Evolutionary conservation across 2,113 vertebrate genomes (phyloP), one percentile per base, ranked within the genome.

Genomic region (Paraplagusia blochii): DNA sequence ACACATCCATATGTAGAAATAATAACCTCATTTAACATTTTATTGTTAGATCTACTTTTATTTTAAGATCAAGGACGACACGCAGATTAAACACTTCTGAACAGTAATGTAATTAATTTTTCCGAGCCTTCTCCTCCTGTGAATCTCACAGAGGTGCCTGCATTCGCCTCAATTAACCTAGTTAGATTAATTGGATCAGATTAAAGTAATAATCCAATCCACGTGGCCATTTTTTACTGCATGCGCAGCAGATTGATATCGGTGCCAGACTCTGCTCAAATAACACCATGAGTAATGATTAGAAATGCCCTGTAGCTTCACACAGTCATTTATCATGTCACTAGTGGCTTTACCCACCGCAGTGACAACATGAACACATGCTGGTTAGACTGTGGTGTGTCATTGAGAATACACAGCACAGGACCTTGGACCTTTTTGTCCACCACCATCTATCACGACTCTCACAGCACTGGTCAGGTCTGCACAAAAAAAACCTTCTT

Each of bases 381-480:
- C 55, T 68, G 60, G 22, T 16, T 52, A 58, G 61, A 35, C 29
- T n/a, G 22, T 2, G n/a, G 40, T 8, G 65, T 38, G 67, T 80
- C 58, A 59, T 22, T 57, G 63, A 71, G 60, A 62, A 76, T 34
- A 61, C 52, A 43, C 4, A 45, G 57, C 51, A 19, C 2, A 4
- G 61, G 66, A 77, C 77, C 80, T 80, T 73, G 72, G 53, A n/a
- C n/a, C 57, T 44, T 66, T 39, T 36, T 8, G 36, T 71, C 74
- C 50, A 38, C 36, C 6, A 47, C 62, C 59, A 86, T 86, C 74
- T 76, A 85, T 88, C 83, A 84, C 45, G 50, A 17, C 45, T 46
- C 43, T 60, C 57, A 70, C 51, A 34, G 18, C 16, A 5, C 63
- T 19, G 49, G 55, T 73, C 48, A 47, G 47, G 52, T 67, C 66